Evolutionary conservation across 2,888 invertebrate genomes (phyloP), one percentile per base, ranked within the genome.

Genomic region (Lomographa bimaculata): DNA sequence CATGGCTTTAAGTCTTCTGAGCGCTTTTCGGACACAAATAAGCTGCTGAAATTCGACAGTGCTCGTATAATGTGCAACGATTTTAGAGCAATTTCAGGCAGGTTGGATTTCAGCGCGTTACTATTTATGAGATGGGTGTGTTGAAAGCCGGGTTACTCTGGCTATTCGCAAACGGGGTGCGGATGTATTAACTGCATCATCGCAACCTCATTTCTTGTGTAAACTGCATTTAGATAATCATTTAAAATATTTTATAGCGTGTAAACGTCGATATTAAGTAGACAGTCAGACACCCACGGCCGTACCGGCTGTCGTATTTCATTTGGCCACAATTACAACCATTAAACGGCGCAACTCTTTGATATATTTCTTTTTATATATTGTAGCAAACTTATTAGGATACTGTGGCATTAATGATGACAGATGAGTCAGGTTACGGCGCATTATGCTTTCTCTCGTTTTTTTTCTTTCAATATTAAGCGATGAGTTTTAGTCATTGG

Each of bases 11-110:
- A 79, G 84, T 86, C 87, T 85, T 79, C 57, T 79, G 81, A 79
- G 76, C 82, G 83, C 86, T 82, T 85, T 84, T 85, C 57, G 79
- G 85, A 83, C 86, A 81, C 85, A 89, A 86, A 87, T 89, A 86
- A 83, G 84, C 81, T 78, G 80, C 75, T 78, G 79, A 77, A 71
- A 72, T 74, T 76, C 70, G 78, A 81, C 72, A 77, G 66, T 63
- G 24, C 10, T 5, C 23, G 46, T 74, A 81, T 84, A 82, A 84
- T 83, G 63, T 64, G 63, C 48, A 57, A 16, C 10, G 21, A 26
- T 21, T 21, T 26, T 16, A 24, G 19, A 8, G 19, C 69, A 21
- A 16, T 32, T 76, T 70, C 21, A 58, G 58, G 14, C 48, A 32
- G 58, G 54, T 41, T 39, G 51, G 52, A 57, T 56, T 56, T 57